Evolutionary conservation across 2,888 invertebrate genomes (phyloP), one percentile per base, ranked within the genome.

Genomic region (Eilema sororculum): DNA sequence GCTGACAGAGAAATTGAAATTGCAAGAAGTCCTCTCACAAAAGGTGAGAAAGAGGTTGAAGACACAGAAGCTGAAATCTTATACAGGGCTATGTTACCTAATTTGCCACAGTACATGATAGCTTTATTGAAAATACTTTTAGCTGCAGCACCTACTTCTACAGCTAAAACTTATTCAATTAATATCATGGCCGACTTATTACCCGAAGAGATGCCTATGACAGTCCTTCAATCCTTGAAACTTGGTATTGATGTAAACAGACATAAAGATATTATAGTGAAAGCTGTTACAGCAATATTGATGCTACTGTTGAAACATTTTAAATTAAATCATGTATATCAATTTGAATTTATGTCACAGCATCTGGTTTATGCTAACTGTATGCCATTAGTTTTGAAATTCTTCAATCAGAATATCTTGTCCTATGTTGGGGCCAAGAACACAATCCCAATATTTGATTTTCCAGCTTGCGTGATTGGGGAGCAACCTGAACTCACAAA

Each of bases 331-430:
- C 99, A 99, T 94, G 96, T 99, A 63, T 99, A 99, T 91, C 99
- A 99, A 95, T 99, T 99, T 95, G 99, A 99, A 93, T 99, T 98
- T 89, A 98, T 99, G 97, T 98, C 99, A 2, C 99, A 99, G 92
- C 99, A 99, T 95, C 96, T 99, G 81, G 99, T 99, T 13, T 99
- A 99, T 94, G 99, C 99, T 72, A 99, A 99, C 91, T 99, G 99
- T 89, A 99, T 99, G 91, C 99, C 99, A 0, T 95, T 99, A 75
- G 98, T 99, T 25, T 95, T 99, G 68, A 99, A 99, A 91, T 99
- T 99, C 95, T 98, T 99, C 91, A 99, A 99, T 93, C 99, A 99
- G 93, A 99, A 99, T 87, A 99, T 99, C 78, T 96, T 98, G 91
- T 97, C 98, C 65, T 99, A 99, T 94, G 98, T 99, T 73, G 98